Percentiles rank a stretch among this genome's conserved stretches.
Conservation (phyloP, 1,140 invertebrate genomes). For the Drosophila setifemur region DNA sequence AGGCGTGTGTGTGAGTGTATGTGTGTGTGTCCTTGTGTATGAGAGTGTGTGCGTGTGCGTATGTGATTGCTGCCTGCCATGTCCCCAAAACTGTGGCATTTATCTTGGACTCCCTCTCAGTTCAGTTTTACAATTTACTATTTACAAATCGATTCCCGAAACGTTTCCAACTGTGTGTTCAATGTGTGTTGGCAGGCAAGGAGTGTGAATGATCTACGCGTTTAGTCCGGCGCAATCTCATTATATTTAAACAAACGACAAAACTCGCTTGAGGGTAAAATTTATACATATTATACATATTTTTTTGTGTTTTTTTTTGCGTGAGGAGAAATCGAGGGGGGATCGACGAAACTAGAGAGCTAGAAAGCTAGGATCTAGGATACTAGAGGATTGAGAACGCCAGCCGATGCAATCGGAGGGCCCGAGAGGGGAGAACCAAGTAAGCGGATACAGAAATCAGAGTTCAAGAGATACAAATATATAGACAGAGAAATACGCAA, state of each 20-base stretch:
- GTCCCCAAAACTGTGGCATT: constrained; percentile 44
- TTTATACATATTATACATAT: constrained; percentile 18
- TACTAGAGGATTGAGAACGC: background rate
- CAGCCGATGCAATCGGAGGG: constrained; percentile 43
- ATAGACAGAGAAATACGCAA: constrained; percentile 4
- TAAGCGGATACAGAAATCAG: background rate
- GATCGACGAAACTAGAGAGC: background rate
- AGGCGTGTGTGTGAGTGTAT: constrained; percentile 25
- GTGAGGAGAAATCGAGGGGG: background rate
- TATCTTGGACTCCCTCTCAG: constrained; percentile 1
- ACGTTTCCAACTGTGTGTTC: constrained; percentile 15
- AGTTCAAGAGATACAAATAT: constrained; percentile 8
- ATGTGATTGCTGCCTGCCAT: constrained; percentile 23
- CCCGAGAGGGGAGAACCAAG: background rate
- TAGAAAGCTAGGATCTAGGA: background rate
- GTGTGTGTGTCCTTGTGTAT: background rate
- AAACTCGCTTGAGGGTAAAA: background rate
- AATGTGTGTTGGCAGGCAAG: constrained; percentile 5
- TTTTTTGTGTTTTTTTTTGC: constrained; percentile 29
- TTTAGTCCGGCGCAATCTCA: constrained; percentile 61
- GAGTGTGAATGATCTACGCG: constrained; percentile 24
- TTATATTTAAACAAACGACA: constrained; percentile 49
- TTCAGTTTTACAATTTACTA: background rate
- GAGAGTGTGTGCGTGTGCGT: background rate
- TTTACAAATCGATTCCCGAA: too few relatives aligned